Conservation (phyloP, 2,888 invertebrate species). For the Unio pictorum region DNA sequence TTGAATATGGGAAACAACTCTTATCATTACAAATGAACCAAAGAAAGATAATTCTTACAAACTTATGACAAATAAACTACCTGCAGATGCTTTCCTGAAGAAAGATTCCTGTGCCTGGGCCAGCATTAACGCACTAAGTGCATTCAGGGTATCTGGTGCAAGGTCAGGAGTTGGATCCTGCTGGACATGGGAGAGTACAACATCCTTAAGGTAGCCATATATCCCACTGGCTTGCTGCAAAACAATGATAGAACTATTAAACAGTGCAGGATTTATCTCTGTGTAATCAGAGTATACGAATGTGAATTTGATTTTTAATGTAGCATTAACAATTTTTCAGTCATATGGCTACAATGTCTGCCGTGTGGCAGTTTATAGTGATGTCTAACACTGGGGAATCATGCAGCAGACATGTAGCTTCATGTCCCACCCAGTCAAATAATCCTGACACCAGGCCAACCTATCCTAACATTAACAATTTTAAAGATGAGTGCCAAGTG, state of each 20-base stretch:
- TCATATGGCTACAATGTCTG: too few species aligned
- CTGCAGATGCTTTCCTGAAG: constrained; percentile 86
- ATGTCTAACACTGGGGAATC: too few species aligned
- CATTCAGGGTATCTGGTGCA: constrained; percentile 90
- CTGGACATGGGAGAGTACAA: constrained; percentile 82
- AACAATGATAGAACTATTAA: neutral
- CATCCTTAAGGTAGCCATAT: constrained; percentile 85
- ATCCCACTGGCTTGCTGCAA: constrained; percentile 90
- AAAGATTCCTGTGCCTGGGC: constrained; percentile 99
- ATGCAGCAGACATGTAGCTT: too few species aligned
- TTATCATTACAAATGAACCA: too few species aligned
- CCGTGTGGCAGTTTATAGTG: too few species aligned
- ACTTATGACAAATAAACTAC: constrained; percentile 48
- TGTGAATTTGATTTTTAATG: neutral
- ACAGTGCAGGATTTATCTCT: neutral
- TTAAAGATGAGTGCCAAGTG: too few species aligned
- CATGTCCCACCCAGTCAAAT: too few species aligned
- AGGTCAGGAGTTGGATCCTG: constrained; percentile 97
- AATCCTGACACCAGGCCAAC: too few species aligned
- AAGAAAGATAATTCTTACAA: neutral
- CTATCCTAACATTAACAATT: too few species aligned
- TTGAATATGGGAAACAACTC: too few species aligned
- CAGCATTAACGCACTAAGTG: constrained; percentile 90
- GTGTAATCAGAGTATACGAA: neutral
- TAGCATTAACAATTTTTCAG: too few species aligned